Conservation (phyloP, 2,888 invertebrate genomes). For the Cerastoderma edule region DNA sequence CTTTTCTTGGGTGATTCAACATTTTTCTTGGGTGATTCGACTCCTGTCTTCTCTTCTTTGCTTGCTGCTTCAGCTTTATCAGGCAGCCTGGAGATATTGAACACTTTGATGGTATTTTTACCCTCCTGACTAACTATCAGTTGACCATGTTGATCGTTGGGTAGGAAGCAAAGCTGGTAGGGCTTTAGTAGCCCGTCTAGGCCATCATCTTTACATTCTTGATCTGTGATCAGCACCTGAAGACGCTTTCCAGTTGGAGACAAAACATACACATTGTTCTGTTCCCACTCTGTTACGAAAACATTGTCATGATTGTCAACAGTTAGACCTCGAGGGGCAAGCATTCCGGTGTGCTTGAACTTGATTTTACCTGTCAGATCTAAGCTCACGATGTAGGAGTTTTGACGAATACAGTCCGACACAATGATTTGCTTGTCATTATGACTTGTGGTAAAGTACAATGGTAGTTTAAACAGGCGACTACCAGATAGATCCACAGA, state of each 20-base stretch:
- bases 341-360: conserved; percentile 48
- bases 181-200: conserved; percentile 43
- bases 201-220: conserved; percentile 34
- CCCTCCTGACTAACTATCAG: conserved; percentile 54
- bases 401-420: conserved; percentile 52
- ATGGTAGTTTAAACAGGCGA: conserved; percentile 55
- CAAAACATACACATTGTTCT: conserved; percentile 44
- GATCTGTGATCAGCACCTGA: conserved; percentile 40
- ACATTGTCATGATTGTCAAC: conserved; percentile 55
- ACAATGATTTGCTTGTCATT: conserved; percentile 53
- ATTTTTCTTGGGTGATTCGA: conserved; percentile 23
- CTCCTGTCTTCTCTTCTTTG: conserved; percentile 25
- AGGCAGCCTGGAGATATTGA: conserved; percentile 34
- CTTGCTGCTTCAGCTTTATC: conserved; percentile 26
- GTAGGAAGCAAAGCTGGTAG: conserved; percentile 51
- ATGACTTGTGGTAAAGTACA: conserved; percentile 46
- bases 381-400: conserved; percentile 48
- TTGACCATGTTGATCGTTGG: conserved; percentile 29
- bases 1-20: conserved; percentile 9
- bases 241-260: conserved; percentile 48
- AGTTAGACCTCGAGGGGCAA: conserved; percentile 53
- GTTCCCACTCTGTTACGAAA: conserved; percentile 55
- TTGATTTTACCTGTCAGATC: conserved; percentile 50
- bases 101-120: conserved; percentile 51
- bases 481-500: conserved; percentile 42